Conservation (phyloP, 2,113 vertebrate genomes). For the Athene noctua region DNA sequence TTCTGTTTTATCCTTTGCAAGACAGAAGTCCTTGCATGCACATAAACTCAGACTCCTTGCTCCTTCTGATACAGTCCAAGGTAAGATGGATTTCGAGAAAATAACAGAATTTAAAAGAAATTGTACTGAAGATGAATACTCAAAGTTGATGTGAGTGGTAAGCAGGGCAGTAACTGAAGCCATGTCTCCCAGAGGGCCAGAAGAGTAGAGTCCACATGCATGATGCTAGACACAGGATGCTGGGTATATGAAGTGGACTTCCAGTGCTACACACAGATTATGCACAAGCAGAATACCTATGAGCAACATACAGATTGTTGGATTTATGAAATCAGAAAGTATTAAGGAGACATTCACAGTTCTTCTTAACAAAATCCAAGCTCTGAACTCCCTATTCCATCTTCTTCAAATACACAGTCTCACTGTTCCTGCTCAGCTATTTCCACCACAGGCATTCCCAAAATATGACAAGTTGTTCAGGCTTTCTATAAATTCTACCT, state of each 20-base stretch:
- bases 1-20: neutral
- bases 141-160: neutral
- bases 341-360: neutral
- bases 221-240: neutral
- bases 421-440: neutral
- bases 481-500: neutral
- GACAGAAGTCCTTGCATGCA: neutral
- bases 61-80: neutral
- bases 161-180: neutral
- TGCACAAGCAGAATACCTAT: neutral
- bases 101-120: constrained; percentile 16
- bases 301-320: neutral
- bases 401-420: neutral
- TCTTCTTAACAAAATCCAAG: neutral
- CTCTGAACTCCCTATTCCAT: neutral
- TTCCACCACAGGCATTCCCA: neutral
- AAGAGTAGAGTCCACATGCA: neutral
- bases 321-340: neutral
- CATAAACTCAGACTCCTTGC: neutral
- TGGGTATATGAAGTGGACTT: neutral
- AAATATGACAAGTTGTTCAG: neutral
- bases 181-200: neutral
- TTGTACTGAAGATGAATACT: constrained; percentile 10
- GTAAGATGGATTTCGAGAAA: constrained; percentile 29
- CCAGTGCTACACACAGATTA: neutral